Evolutionary conservation across 2,113 vertebrate species (phyloP), one percentile per base, ranked within the genome.

Genomic region (Sclerurus mexicanus): DNA sequence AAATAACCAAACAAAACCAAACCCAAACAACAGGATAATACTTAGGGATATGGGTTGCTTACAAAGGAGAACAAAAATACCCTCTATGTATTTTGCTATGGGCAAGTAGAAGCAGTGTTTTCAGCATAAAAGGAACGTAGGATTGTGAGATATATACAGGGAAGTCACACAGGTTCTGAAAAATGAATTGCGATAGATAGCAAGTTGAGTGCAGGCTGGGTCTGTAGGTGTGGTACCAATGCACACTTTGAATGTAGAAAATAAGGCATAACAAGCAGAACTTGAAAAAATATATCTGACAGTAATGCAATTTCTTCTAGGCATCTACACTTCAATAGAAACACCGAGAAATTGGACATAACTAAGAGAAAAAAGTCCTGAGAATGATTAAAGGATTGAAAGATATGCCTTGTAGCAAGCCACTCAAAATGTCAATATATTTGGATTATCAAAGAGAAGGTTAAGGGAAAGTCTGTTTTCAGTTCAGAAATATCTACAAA

Each of bases 311-410:
- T 84, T 92, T 89, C 62, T 93, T 59, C 46, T 53, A 69, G 62
- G 53, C n/a, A 66, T n/a, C 53, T 76, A 14, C 73, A 50, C 46
- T 55, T 96, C 50, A 93, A 63, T 39, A 74, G 76, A 74, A 87
- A 84, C 50, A 30, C 42, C 62, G 67, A 90, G 59, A 88, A 86
- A 93, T 30, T 85, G 78, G 50, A 77, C 52, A 35, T 35, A 88
- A 73, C 40, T 83, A 30, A 67, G 53, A 64, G 69, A 95, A 93
- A 40, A 92, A 95, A 95, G 59, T 27, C 52, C 27, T 46, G 60
- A 77, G 64, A 89, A 83, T 84, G 72, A 95, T 93, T 89, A 89
- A 90, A 95, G 83, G 23, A 39, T 86, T 86, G 67, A 81, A 89
- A 79, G 40, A n/a, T 21, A 40, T 2, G 6, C 35, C 76, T 89